A percentile compares a stretch with the other conserved stretches of the same genome.
phyloP scores from a whole-genome alignment of 2,797 vertebrate species.

The Crotalus adamanteus region DNA sequence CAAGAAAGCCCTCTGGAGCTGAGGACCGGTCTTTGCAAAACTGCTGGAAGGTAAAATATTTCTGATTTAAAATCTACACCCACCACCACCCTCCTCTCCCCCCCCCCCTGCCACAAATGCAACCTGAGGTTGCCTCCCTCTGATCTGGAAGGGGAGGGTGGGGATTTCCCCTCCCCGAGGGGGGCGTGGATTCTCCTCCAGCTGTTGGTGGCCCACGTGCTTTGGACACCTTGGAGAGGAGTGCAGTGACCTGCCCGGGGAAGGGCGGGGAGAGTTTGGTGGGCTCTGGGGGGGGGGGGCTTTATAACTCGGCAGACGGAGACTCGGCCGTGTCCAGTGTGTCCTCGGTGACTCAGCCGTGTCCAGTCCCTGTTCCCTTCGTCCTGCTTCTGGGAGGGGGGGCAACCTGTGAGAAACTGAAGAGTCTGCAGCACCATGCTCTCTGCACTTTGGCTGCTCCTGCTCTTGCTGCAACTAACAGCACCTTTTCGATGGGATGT shows the following conservation, averaged over 20 bases:
- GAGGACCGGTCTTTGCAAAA: background rate
- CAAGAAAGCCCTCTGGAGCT: too few species aligned
- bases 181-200: constrained; percentile 18
- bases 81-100: too few species aligned
- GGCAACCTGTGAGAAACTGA: background rate
- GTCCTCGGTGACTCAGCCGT: background rate
- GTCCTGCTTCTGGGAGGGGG: background rate
- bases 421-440: background rate
- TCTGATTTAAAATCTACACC: background rate
- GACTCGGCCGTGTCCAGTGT: background rate
- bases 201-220: constrained; percentile 36
- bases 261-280: background rate
- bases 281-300: background rate
- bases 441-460: background rate
- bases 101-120: background rate
- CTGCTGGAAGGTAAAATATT: background rate
- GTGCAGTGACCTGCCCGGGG: background rate
- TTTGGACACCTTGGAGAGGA: constrained; percentile 16
- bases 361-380: background rate
- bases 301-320: background rate
- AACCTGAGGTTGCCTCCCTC: background rate
- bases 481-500: background rate
- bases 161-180: background rate
- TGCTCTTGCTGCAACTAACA: background rate
- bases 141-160: background rate